A percentile compares a stretch with the other conserved stretches of the same genome.
Evolutionary conservation across 1,140 invertebrate genomes (phyloP).

Genomic region (Meloidogyne chitwoodi): DNA sequence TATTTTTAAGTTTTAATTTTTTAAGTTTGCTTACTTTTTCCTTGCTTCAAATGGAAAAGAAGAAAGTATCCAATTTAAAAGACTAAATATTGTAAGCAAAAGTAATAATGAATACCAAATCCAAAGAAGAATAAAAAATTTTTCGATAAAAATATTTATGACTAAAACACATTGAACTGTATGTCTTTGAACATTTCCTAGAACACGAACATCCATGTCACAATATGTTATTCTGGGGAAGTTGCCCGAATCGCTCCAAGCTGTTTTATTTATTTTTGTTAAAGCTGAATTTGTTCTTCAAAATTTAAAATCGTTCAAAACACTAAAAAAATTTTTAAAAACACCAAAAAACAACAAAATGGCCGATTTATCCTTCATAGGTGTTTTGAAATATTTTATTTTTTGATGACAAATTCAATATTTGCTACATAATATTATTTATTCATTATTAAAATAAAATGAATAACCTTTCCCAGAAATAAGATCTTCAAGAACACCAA

Average conservation of each 20-base stretch:
- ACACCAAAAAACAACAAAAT: not conserved
- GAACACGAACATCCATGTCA: conserved; percentile 64
- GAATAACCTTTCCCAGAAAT: conserved; percentile 47
- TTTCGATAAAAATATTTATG: conserved; percentile 62
- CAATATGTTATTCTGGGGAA: conserved; percentile 62
- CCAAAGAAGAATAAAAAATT: conserved; percentile 63
- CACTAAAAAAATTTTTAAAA: not conserved
- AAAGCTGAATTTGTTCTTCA: not conserved
- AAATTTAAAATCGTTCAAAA: conserved; percentile 9
- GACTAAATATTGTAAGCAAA: conserved; percentile 60
- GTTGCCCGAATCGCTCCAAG: conserved; percentile 59
- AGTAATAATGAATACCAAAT: conserved; percentile 64
- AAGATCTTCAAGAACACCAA: conserved; percentile 51
- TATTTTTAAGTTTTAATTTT: too few species aligned
- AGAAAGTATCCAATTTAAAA: conserved; percentile 46
- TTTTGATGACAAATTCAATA: not conserved
- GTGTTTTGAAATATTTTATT: not conserved
- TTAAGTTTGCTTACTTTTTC: conserved; percentile 33
- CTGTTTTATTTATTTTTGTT: conserved; percentile 26
- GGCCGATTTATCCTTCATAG: too few species aligned
- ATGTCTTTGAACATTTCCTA: conserved; percentile 61
- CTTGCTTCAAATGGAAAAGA: conserved; percentile 50
- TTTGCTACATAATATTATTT: not conserved
- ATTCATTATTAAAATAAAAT: not conserved
- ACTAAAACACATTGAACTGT: conserved; percentile 62